Conservation (phyloP, 2,797 vertebrate genomes). For the Smutsia temminckii region DNA sequence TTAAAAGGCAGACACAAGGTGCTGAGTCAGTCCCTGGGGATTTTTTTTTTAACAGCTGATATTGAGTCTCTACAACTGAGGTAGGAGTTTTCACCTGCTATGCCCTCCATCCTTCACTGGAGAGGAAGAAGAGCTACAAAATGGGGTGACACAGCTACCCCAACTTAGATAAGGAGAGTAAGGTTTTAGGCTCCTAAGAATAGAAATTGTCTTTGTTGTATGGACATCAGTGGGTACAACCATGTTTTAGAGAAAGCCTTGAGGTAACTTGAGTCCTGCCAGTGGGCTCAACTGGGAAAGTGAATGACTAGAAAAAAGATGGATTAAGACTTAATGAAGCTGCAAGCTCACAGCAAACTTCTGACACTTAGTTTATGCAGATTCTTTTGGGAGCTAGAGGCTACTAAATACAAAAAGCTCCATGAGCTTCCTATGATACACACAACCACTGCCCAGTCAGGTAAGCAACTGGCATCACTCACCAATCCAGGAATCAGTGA, state of each 20-base stretch:
- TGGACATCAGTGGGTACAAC: neutral
- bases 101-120: neutral
- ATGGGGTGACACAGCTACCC: neutral
- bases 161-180: neutral
- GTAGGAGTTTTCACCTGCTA: neutral
- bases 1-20: slow-evolving; percentile 30
- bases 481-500: neutral
- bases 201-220: neutral
- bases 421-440: neutral
- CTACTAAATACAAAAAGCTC: neutral
- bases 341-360: neutral
- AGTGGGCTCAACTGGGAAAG: neutral
- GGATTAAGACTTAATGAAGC: neutral
- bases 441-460: neutral
- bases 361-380: neutral
- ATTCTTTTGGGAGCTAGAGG: neutral
- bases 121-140: neutral
- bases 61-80: neutral
- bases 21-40: neutral
- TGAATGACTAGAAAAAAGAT: neutral
- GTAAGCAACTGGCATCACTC: neutral
- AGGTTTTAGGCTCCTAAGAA: neutral
- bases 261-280: neutral
- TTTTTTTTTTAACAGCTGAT: neutral
- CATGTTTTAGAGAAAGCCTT: neutral